A percentile compares a stretch with the other conserved stretches of the same genome.
Conservation (phyloP, 2,888 invertebrate species). For the Smittia aterrima region DNA sequence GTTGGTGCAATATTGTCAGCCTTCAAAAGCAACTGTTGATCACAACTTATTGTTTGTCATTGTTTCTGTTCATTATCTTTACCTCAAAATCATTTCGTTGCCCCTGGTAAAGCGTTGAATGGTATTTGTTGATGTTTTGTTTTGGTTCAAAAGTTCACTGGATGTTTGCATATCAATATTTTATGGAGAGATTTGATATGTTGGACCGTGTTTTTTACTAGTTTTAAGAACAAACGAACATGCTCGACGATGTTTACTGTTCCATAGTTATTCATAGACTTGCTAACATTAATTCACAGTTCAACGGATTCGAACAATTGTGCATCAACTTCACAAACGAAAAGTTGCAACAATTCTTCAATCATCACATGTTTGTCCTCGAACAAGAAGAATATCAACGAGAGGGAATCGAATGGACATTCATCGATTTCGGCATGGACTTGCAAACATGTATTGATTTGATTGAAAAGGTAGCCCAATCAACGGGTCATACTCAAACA, state of each 20-base stretch:
- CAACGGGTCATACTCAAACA: slow-evolving; percentile 18
- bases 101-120: not conserved
- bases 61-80: too few relatives aligned
- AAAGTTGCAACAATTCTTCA: slow-evolving; percentile 92
- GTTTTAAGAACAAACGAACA: not conserved
- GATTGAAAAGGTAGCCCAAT: slow-evolving; percentile 82
- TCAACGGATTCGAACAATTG: slow-evolving; percentile 89
- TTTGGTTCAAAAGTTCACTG: not conserved
- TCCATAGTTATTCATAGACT: not conserved
- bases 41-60: too few relatives aligned
- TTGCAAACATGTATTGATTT: slow-evolving; percentile 96
- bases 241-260: slow-evolving; percentile 1
- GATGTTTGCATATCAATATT: not conserved
- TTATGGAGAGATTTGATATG: slow-evolving; percentile 11
- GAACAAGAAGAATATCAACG: slow-evolving; percentile 91
- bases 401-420: slow-evolving; percentile 89
- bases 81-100: too few relatives aligned
- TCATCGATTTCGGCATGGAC: slow-evolving; percentile 93
- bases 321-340: slow-evolving; percentile 95
- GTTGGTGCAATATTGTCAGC: too few relatives aligned
- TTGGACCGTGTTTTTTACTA: not conserved
- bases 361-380: slow-evolving; percentile 91
- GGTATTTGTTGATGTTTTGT: not conserved
- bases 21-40: too few relatives aligned
- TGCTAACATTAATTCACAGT: slow-evolving; percentile 52